These are phyloP conservation scores for Lanius collurio DNA, from an alignment of 2,113 vertebrate species.

Conservation along the genomic window DNA sequence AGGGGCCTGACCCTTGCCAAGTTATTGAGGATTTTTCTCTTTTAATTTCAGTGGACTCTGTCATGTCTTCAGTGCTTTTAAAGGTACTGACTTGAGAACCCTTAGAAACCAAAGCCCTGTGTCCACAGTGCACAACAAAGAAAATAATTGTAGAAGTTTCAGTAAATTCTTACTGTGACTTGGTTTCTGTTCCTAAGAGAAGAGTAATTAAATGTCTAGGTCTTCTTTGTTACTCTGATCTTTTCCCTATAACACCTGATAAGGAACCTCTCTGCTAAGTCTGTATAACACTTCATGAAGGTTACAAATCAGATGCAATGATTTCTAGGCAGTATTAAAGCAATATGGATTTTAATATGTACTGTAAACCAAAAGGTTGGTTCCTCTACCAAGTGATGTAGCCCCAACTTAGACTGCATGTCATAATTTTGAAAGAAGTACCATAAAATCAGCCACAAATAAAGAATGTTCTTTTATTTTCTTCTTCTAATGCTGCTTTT, in stretches of 20 bases:
- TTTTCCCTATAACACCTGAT: background rate
- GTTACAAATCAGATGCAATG: background rate
- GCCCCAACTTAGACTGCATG: background rate
- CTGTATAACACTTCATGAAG: background rate
- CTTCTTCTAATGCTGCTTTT: conserved; percentile 25
- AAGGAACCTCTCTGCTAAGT: background rate
- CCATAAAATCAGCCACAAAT: background rate
- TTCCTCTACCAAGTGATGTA: background rate
- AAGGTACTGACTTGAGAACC: background rate
- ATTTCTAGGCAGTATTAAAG: background rate
- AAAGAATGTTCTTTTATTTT: background rate
- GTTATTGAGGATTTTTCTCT: background rate
- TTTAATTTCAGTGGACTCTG: background rate
- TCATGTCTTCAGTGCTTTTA: background rate
- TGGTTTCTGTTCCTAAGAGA: background rate
- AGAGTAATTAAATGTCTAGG: background rate
- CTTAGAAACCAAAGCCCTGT: background rate
- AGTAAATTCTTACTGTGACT: background rate
- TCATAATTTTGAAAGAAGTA: background rate
- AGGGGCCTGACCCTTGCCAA: background rate
- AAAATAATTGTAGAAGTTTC: background rate
- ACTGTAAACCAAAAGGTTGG: background rate
- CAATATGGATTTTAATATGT: background rate
- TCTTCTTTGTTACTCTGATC: background rate
- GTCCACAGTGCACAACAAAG: background rate